phyloP scores from a whole-genome alignment of 1,140 invertebrate genomes.

The Kradibia gibbosae region DNA sequence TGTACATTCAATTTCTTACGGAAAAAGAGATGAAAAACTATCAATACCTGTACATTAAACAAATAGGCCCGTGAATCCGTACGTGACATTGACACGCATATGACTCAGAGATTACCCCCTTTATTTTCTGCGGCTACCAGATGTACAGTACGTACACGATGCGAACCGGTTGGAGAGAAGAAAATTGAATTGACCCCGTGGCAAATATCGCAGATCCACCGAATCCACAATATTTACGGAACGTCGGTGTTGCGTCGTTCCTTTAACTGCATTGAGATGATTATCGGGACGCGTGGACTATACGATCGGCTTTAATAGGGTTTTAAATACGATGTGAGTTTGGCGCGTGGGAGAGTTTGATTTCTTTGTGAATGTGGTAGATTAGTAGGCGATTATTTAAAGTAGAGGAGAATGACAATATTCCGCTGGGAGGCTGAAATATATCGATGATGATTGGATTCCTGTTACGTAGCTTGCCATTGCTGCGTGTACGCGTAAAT shows the following conservation, averaged over 20 bases:
- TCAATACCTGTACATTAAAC: constrained; percentile 4
- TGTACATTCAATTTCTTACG: background rate
- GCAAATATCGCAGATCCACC: background rate
- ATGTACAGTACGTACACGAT: background rate
- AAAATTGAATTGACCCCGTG: constrained; percentile 2
- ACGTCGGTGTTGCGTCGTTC: background rate
- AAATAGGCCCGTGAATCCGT: background rate
- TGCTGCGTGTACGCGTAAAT: background rate
- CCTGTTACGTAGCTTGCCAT: background rate
- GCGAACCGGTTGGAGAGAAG: background rate
- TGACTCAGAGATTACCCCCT: constrained; percentile 34
- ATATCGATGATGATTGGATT: background rate
- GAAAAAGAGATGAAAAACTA: background rate
- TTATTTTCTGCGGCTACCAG: background rate
- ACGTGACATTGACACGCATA: constrained; percentile 17
- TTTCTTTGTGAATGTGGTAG: background rate
- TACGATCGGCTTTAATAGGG: background rate
- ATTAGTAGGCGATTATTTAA: background rate
- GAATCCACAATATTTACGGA: background rate
- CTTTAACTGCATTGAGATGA: background rate
- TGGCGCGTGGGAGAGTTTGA: background rate
- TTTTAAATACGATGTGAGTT: background rate
- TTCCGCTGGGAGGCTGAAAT: background rate
- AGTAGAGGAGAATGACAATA: background rate
- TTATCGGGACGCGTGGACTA: background rate